Base-by-base conservation (phyloP, 2,888 invertebrate genomes). In the Scotopteryx bipunctaria region DNA sequence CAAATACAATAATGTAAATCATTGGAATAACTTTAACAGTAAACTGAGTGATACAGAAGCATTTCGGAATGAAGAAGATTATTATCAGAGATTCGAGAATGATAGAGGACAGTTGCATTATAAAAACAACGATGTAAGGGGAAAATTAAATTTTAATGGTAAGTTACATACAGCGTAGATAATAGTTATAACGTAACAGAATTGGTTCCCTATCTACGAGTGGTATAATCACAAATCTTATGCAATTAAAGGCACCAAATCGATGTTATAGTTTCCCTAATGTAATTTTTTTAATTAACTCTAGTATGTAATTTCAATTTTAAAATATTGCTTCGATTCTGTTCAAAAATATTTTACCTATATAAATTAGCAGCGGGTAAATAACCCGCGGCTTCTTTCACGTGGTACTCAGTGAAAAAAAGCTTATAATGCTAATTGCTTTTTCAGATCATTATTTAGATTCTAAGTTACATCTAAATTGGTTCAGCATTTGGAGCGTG, bases 1-100 rank as follows among this genome's bases (percentile, higher is more conserved):
- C 52, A 76, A 74, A 37, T 85, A 79, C 57, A 69, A 80, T 42
- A 70, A 71, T 49, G 68, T 82, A 36, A 81, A 85, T 52, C 68
- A 66, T 38, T 82, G 78, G 73, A 75, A 72, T 45, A 61, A 54
- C 47, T 59, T 65, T 5, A 50, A 64, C 9, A 69, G 64, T 3
- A 55, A 64, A 51, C 64, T 51, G 59, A 61, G 63, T 32, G 57
- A 58, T 33, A 59, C 66, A 55, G 50, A 59, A 27, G 50, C 64
- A n/a, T 27, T 48, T 45, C 19, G 21, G 21, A 41, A 64, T 25
- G 62, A 46, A 55, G 67, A 56, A 51, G 51, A 55, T 44, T 55
- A 55, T 44, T 59, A 61, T 35, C 47, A 50, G 5, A 46, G 40
- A 47, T 32, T 46, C 11, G 57, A 62, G 8, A 45, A 29, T 27